A percentile compares a stretch with the other conserved stretches of the same genome.
Conservation (phyloP, 2,888 invertebrate genomes). For the Tetragonula carbonaria region DNA sequence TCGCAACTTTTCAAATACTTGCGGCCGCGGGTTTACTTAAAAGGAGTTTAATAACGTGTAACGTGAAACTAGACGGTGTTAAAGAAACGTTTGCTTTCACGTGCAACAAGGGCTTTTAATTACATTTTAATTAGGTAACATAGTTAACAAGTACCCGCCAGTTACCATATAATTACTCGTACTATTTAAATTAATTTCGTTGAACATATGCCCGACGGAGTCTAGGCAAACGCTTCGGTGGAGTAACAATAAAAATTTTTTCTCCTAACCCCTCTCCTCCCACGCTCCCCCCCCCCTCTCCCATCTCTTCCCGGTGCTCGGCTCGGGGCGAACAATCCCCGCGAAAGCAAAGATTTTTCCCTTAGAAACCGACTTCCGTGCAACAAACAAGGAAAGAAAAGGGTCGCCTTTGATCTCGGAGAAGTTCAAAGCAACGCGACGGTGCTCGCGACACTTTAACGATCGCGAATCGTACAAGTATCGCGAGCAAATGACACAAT, state of each 20-base stretch:
- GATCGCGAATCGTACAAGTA: slow-evolving; percentile 30
- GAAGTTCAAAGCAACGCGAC: not conserved
- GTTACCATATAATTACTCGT: not conserved
- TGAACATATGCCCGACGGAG: not conserved
- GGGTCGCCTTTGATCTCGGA: not conserved
- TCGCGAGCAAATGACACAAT: slow-evolving; percentile 10
- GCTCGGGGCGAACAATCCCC: not conserved
- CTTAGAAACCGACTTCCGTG: not conserved
- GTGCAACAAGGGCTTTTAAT: not conserved
- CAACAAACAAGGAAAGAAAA: not conserved
- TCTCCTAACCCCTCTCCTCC: not conserved
- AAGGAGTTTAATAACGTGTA: not conserved
- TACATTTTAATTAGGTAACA: not conserved
- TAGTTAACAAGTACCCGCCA: not conserved
- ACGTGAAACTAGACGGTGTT: not conserved
- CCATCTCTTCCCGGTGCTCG: too few relatives aligned
- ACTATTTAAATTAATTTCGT: slow-evolving; percentile 16
- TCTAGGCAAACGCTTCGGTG: not conserved
- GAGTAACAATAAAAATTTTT: not conserved
- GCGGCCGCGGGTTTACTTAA: not conserved
- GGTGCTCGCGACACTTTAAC: slow-evolving; percentile 15
- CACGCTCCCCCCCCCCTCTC: too few relatives aligned
- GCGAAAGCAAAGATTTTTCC: not conserved
- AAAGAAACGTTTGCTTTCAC: not conserved
- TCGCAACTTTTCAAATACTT: slow-evolving; percentile 4